phyloP scores from a whole-genome alignment of 2,888 invertebrate species.

The Noctua janthina region DNA sequence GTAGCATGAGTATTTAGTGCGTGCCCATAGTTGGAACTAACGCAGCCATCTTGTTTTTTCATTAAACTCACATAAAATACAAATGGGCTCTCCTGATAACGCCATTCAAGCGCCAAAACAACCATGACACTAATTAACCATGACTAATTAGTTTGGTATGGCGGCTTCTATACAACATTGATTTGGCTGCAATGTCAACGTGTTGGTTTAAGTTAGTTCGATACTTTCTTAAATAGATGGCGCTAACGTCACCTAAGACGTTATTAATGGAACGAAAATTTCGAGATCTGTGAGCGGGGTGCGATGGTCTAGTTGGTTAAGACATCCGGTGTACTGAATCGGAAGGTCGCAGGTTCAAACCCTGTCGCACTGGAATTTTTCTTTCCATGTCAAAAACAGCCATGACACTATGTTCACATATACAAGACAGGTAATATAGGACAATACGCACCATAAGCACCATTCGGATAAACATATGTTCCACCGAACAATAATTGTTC shows the following conservation, averaged over 20 bases:
- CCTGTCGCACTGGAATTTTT: too few relatives aligned
- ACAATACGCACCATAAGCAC: slow-evolving; percentile 90
- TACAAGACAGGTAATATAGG: slow-evolving; percentile 3
- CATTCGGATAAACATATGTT: slow-evolving; percentile 89
- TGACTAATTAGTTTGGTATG: too few relatives aligned
- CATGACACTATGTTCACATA: neutral
- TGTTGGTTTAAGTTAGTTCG: too few relatives aligned
- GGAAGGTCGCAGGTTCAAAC: too few relatives aligned
- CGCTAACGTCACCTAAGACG: too few relatives aligned
- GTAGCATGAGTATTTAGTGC: neutral
- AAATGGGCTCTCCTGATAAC: neutral
- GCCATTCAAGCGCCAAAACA: neutral
- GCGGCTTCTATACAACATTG: too few relatives aligned
- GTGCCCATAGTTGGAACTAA: neutral
- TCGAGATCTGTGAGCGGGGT: too few relatives aligned
- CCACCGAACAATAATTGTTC: slow-evolving; percentile 91
- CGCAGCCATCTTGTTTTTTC: neutral
- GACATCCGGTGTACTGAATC: too few relatives aligned
- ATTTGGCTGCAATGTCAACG: too few relatives aligned
- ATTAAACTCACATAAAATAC: neutral
- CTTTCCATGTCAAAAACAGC: neutral
- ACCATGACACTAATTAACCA: neutral
- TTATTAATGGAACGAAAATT: too few relatives aligned
- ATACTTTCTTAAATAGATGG: too few relatives aligned
- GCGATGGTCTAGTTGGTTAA: too few relatives aligned